Evolutionary conservation across 2,888 invertebrate species (phyloP).

Genomic region (Pseudococcus viburni): DNA sequence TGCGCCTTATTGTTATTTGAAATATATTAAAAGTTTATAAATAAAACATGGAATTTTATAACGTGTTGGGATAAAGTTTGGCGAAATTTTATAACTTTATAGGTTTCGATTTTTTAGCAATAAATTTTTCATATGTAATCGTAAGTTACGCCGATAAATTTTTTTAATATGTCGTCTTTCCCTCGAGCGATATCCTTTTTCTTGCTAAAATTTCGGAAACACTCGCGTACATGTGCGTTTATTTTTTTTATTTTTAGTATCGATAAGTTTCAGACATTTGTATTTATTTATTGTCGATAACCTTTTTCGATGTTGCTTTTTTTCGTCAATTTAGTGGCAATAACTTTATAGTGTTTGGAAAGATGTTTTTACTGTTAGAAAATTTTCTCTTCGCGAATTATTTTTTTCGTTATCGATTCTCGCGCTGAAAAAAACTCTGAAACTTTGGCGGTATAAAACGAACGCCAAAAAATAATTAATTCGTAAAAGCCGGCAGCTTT

Average conservation of each 20-base stretch:
- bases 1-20: conserved; percentile 34
- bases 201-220: neutral
- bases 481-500: conserved; percentile 25
- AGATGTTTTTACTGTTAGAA: neutral
- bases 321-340: neutral
- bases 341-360: neutral
- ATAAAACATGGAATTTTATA: conserved; percentile 47
- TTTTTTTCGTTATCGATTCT: neutral
- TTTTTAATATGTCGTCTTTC: neutral
- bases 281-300: neutral
- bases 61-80: conserved; percentile 16
- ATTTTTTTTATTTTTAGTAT: neutral
- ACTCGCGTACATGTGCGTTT: neutral
- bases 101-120: conserved; percentile 40
- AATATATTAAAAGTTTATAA: conserved; percentile 44
- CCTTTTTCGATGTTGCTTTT: neutral
- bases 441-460: neutral
- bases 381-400: neutral
- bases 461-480: conserved; percentile 15
- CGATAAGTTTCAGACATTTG: neutral
- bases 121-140: conserved; percentile 45
- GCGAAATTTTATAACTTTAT: conserved; percentile 37
- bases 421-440: neutral
- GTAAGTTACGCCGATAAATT: conserved; percentile 32
- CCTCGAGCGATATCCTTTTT: neutral